Percentiles rank a stretch among this genome's conserved stretches.
These are phyloP conservation scores for Scaptodrosophila lebanonensis DNA, from an alignment of 1,140 invertebrate genomes.

Conservation along the genomic window DNA sequence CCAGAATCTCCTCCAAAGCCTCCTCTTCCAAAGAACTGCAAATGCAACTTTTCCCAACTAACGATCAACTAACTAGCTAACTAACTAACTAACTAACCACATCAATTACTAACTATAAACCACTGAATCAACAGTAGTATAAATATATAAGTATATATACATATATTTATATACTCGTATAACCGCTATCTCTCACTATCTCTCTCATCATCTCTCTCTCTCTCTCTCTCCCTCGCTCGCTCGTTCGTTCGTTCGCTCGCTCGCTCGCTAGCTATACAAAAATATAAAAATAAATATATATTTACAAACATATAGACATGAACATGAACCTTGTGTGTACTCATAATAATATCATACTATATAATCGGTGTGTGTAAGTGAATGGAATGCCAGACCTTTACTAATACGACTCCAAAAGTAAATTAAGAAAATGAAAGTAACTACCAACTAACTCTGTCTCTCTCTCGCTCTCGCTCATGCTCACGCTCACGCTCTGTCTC, in stretches of 20 bases:
- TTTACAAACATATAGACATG: no score
- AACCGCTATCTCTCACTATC: constrained; percentile 12
- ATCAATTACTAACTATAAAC: constrained; percentile 30
- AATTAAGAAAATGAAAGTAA: no score
- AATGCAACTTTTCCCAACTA: neutral
- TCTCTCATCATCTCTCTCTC: neutral
- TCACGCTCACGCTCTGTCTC: neutral
- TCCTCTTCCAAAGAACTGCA: no score
- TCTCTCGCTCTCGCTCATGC: constrained; percentile 17
- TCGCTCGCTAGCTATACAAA: constrained; percentile 16
- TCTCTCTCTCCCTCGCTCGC: neutral
- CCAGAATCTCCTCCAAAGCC: no score
- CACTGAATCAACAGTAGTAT: constrained; percentile 26
- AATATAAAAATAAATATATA: neutral
- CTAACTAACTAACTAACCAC: constrained; percentile 25
- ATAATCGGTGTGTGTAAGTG: neutral
- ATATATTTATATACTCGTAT: constrained; percentile 16
- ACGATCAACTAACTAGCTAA: constrained; percentile 2
- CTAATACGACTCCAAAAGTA: no score
- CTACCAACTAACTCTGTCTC: no score
- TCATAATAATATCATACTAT: no score
- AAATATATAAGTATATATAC: constrained; percentile 5
- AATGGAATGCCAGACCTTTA: no score
- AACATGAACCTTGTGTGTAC: no score
- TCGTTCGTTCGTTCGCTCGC: constrained; percentile 23